Base-by-base conservation (phyloP, 2,888 invertebrate genomes). In the Pyrrhosoma nymphula region DNA sequence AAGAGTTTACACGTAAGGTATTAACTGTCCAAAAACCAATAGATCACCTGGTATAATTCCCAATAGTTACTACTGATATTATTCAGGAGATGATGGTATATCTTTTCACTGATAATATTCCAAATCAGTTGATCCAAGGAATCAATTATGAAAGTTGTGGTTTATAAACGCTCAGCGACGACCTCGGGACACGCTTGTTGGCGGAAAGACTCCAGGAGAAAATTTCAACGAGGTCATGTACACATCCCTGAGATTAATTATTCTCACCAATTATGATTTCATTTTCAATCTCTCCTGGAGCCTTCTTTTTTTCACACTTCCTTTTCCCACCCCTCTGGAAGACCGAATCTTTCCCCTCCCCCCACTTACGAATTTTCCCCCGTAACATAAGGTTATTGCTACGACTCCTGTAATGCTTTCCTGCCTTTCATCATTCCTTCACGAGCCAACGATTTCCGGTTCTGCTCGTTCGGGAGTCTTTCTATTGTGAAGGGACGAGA, bases 391-490 rank as follows among this genome's bases (percentile, higher is more conserved):
- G 89, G 55, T 26, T 89, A 89, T 56, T 12, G 56, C 89, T 89
- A 55, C 89, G 14, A 47, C 56, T 56, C 55, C 55, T 89, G 26
- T n/a, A 35, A n/a, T 6, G 14, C 23, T n/a, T 39, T 26, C 30
- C 20, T 10, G 18, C 89, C 56, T 89, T 89, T 89, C 89, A 56
- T 89, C 88, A 88, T 88, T 56, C n/a, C 56, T 1, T 89, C 56
- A 89, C 89, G 89, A 89, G 55, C 56, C 55, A 56, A 12, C 55
- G 56, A 89, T 89, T 89, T 89, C 89, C 89, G 47, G 56, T 55
- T 89, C 89, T 89, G 55, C 89, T 89, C 56, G n/a, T 89, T 89
- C 56, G 26, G n/a, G 89, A 89, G 56, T n/a, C 23, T 18, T 47
- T 47, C 26, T 55, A 89, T 89, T 89, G 89, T 89, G 39, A 14